Evolutionary conservation across 2,113 vertebrate species (phyloP), one percentile per base, ranked within the genome.

Genomic region (Chionomys nivalis): DNA sequence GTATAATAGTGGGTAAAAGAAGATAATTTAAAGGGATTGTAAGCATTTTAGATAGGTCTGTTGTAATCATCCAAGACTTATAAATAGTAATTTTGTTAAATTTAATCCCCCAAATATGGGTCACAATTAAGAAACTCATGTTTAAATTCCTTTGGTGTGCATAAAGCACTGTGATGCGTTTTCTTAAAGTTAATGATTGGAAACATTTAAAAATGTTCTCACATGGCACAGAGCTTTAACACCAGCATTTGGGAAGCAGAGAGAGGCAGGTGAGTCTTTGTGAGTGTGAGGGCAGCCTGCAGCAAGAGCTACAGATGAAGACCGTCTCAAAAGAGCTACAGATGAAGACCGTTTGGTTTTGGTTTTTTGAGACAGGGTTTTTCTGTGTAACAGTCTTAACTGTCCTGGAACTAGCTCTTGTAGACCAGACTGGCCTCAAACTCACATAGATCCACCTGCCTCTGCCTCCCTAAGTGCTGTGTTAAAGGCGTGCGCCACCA

Each of bases 111-210:
- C 1, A 16, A 49, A 79, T 42, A 23, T 28, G 28, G 42, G n/a
- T 21, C n/a, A 76, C 94, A 92, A 36, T 79, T 94, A 95, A 49
- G 68, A 92, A 95, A 77, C 86, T 95, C 39, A n/a, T 66, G 36
- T 87, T 94, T 95, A 65, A 93, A 33, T 95, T 87, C 76, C 26
- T 63, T 87, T 47, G 77, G 66, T 33, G 70, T 89, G 17, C 65
- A 26, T 52, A 63, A 91, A 87, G 82, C 55, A 78, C 58, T 55
- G 33, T 65, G 68, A 73, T 36, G n/a, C 7, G 17, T 94, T 88
- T 95, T 90, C 87, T 36, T 82, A 78, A 93, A 94, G 76, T 90
- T 91, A 77, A 91, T 11, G 55, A 94, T 96, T 13, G 72, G 55
- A 97, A 58, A 58, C 10, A 70, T 83, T 89, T 42, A 75, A 83